A percentile compares a stretch with the other conserved stretches of the same genome.
Conservation (phyloP, 2,888 invertebrate species). For the Chrysotoxum bicinctum region DNA sequence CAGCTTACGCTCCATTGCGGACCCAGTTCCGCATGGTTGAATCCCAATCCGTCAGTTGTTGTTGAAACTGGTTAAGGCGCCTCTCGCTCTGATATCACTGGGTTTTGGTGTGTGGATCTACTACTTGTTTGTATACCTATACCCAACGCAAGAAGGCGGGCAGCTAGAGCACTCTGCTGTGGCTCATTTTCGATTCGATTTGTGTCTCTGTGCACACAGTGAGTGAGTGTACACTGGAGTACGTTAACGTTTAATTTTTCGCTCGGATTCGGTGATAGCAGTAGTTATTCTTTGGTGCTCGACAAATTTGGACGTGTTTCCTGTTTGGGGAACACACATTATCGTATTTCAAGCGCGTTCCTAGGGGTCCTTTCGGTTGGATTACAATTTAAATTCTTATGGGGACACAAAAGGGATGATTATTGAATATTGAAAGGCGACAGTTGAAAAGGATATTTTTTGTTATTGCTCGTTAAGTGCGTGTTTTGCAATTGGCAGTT, state of each 20-base stretch:
- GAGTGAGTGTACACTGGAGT: conserved; percentile 40
- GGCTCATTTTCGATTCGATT: conserved; percentile 32
- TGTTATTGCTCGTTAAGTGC: neutral
- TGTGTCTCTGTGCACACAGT: conserved; percentile 19
- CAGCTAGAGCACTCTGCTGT: neutral
- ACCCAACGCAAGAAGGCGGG: conserved; percentile 58
- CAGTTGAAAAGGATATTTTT: conserved; percentile 3
- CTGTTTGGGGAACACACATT: conserved; percentile 48
- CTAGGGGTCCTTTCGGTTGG: conserved; percentile 63
- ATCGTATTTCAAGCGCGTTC: conserved; percentile 19
- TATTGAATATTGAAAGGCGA: neutral
- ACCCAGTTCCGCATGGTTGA: conserved; percentile 70
- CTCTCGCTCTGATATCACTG: conserved; percentile 34
- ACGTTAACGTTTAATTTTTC: conserved; percentile 51
- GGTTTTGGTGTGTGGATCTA: neutral
- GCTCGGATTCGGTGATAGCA: conserved; percentile 74
- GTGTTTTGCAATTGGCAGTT: neutral
- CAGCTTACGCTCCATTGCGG: conserved; percentile 70
- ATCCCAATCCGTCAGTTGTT: conserved; percentile 63
- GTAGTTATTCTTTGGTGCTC: conserved; percentile 79
- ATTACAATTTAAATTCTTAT: conserved; percentile 24
- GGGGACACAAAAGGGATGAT: neutral
- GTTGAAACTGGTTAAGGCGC: conserved; percentile 66
- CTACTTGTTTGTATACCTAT: neutral
- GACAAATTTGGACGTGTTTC: conserved; percentile 78